Base-by-base conservation (phyloP, 92 coral and sea anemone species). In the Porites divaricata region DNA sequence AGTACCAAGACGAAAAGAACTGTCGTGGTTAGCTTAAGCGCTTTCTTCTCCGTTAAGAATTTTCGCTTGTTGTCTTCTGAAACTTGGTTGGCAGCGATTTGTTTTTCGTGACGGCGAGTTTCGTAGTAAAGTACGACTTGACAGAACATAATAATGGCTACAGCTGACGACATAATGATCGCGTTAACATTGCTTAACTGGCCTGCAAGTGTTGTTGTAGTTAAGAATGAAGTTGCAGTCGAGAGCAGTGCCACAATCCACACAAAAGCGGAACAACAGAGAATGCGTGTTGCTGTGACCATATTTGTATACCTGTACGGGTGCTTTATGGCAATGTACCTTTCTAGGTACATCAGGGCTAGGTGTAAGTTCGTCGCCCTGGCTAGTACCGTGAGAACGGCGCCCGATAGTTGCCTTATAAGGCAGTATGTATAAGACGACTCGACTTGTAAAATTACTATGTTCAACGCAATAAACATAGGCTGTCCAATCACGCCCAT, bases 21-120 rank as follows among this genome's bases (percentile, higher is more conserved):
- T 24, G 21, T 14, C 7, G 80, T 56, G 24, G 68, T 75, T 7
- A 59, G 26, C 9, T 75, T 75, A 12, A 75, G 35, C 8, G 80
- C 80, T 75, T 75, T 75, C 48, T 58, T 58, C 22, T 75, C 80
- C 22, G 56, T 75, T 16, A 56, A 17, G 50, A 75, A 56, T 41
- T 59, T 75, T 21, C 58, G 51, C 11, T 25, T 58, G 80, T 50
- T 22, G 25, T 75, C 66, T 9, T 14, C 50, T 56, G 80, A 28
- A 2, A 58, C 26, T 58, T 75, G 80, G 4, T 57, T 50, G 15
- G 50, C 50, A 6, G 67, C 23, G 14, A 75, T 59, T 59, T 75
- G 66, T 17, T 28, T 59, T 23, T 50, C 67, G 66, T 56, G 80
- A 14, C 80, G 51, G 3, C 80, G 80, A 25, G 25, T n/a, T n/a